These are phyloP conservation scores for Beaufortia kweichowensis DNA, from an alignment of 2,113 vertebrate genomes.

Conservation along the genomic window DNA sequence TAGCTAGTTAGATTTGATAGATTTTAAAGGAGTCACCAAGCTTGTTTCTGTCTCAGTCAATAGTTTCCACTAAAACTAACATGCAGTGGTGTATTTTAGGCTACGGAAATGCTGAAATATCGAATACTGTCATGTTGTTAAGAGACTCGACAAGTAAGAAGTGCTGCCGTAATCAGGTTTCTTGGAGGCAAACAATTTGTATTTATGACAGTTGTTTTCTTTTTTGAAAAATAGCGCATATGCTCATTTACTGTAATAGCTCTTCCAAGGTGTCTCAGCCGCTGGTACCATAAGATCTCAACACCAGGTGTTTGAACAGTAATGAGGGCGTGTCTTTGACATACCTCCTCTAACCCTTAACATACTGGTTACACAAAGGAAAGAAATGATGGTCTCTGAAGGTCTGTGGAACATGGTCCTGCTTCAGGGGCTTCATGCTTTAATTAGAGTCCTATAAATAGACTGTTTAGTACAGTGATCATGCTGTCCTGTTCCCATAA, in stretches of 20 bases:
- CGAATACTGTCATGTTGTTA: background rate
- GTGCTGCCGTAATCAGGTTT: background rate
- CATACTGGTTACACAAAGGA: background rate
- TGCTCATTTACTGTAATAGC: conserved; percentile 9
- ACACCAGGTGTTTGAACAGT: conserved; percentile 44
- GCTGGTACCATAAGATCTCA: conserved; percentile 9
- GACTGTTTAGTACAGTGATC: conserved; percentile 11
- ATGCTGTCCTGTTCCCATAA: conserved; percentile 22
- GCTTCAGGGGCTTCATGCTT: conserved; percentile 20
- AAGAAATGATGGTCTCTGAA: background rate
- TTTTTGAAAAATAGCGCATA: background rate
- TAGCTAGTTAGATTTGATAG: conserved; percentile 1
- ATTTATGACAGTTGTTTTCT: background rate
- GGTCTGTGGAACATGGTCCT: background rate
- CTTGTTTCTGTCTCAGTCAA: background rate
- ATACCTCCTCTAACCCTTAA: conserved; percentile 26
- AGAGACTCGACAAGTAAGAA: background rate
- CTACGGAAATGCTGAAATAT: background rate
- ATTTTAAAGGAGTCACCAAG: background rate
- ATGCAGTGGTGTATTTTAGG: conserved; percentile 14
- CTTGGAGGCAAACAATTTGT: background rate
- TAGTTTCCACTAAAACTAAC: background rate
- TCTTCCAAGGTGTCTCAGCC: conserved; percentile 2
- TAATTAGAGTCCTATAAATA: conserved; percentile 46
- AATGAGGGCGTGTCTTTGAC: background rate